phyloP scores from a whole-genome alignment of 1,140 invertebrate genomes.

The Lepidurus apus region DNA sequence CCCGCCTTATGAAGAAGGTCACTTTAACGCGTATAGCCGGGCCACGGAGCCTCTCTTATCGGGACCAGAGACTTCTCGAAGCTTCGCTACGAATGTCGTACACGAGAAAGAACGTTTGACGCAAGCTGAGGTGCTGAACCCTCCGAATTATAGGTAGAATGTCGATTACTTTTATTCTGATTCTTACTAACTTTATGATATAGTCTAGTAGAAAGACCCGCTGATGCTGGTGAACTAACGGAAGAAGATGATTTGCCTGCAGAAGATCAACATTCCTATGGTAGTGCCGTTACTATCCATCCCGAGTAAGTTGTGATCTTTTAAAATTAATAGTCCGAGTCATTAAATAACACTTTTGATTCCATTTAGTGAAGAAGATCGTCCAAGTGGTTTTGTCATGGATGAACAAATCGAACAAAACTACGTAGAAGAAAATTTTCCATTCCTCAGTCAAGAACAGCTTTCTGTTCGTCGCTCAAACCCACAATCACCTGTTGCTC shows the following conservation, averaged over 20 bases:
- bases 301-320: neutral
- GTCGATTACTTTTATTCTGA: neutral
- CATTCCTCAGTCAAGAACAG: no score
- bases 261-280: conserved; percentile 1
- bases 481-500: no score
- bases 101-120: neutral
- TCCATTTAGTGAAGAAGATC: no score
- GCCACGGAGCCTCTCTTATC: neutral
- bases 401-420: no score
- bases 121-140: neutral
- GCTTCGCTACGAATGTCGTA: neutral
- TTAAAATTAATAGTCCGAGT: no score
- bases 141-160: neutral
- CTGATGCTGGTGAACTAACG: neutral
- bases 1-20: neutral
- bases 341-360: no score
- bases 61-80: neutral
- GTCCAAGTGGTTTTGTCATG: no score
- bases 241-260: neutral
- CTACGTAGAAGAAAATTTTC: no score
- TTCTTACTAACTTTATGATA: neutral
- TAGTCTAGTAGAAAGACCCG: neutral
- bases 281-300: neutral
- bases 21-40: neutral
- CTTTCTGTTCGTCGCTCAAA: no score